Evolutionary conservation across 2,113 vertebrate genomes (phyloP), one percentile per base, ranked within the genome.

Genomic region (Willisornis vidua): DNA sequence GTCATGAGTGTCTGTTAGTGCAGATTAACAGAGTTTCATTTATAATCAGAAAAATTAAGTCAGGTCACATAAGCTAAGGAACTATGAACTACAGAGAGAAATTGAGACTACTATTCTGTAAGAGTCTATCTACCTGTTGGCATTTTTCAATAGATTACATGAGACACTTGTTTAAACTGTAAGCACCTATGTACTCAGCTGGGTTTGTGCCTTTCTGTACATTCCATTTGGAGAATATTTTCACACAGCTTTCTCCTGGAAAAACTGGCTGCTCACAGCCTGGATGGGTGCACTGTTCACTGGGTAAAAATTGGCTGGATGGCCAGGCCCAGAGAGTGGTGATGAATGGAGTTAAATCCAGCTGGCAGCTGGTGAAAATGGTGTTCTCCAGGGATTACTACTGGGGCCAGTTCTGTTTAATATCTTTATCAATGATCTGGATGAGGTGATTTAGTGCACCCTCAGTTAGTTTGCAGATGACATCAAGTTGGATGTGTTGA

Each of bases 1-100:
- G 13, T 43, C 16, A 37, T 16, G 43, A 52, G 19, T 54, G 13
- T 58, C 43, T 70, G 28, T 46, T 74, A 62, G 26, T 35, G 10
- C 45, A 75, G 39, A 52, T 74, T 49, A 75, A 63, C 20, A 66
- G 4, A 58, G 24, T 41, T 77, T 59, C 14, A 51, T 87, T 89
- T 90, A 33, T 66, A 51, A 54, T 74, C 19, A 74, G 43, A 74
- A 87, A 87, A 93, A 81, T 8, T 22, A 85, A 75, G 48, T 49
- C 65, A 87, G 66, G 54, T 41, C 55, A 85, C 23, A 77, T 14
- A 61, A 94, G 8, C 19, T 81, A 87, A 66, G 25, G 24, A 80
- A 62, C 35, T 66, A 41, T 15, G 41, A 92, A 77, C 59, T 49
- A 43, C 14, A 70, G n/a, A 59, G 31, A 59, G 62, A 87, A 87